A percentile compares a stretch with the other conserved stretches of the same genome.
These are phyloP conservation scores for Sander vitreus DNA, from an alignment of 2,113 vertebrate species.

Conservation along the genomic window DNA sequence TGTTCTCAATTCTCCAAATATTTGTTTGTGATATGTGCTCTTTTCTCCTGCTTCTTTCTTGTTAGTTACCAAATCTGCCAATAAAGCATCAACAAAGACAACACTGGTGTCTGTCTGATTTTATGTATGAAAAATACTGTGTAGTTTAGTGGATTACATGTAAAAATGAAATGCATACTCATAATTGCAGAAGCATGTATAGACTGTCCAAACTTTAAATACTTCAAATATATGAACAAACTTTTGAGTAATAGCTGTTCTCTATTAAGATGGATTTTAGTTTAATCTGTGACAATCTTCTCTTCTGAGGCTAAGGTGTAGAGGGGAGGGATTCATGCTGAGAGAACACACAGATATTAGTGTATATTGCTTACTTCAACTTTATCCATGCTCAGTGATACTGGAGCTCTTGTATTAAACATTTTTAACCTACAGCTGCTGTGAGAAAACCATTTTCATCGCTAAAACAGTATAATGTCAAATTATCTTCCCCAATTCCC, in stretches of 20 bases:
- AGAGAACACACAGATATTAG: background rate
- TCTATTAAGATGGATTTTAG: too few relatives aligned
- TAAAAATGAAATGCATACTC: background rate
- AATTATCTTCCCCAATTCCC: background rate
- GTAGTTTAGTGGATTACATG: background rate
- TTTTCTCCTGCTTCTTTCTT: background rate
- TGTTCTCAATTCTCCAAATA: background rate
- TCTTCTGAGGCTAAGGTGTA: background rate
- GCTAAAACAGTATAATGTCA: background rate
- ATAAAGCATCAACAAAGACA: slow-evolving; percentile 62
- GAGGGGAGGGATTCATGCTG: background rate
- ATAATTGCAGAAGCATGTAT: background rate
- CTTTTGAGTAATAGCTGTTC: too few relatives aligned
- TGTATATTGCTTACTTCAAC: background rate
- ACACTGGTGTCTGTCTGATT: background rate
- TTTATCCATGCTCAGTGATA: background rate
- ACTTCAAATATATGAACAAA: background rate
- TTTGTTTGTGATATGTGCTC: background rate
- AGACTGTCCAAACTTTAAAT: background rate
- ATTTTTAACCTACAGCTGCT: background rate
- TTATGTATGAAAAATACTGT: background rate
- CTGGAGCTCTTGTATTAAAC: background rate
- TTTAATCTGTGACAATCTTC: background rate
- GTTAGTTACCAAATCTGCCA: background rate
- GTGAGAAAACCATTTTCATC: background rate